These are phyloP conservation scores for Psophia crepitans DNA, from an alignment of 2,113 vertebrate genomes.

Conservation along the genomic window DNA sequence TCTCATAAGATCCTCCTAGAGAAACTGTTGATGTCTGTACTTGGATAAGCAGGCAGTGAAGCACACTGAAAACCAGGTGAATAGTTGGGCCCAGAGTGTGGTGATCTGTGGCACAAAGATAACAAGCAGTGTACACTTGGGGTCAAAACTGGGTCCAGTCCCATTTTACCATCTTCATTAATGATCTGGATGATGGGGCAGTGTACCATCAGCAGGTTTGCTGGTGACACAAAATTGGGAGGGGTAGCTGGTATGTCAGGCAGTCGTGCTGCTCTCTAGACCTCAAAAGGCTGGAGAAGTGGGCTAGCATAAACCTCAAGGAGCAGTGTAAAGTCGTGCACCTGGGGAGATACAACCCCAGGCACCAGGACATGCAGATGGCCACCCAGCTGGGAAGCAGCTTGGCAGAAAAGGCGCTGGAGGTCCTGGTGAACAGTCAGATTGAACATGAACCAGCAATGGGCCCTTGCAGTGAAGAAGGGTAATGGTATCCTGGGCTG, in stretches of 20 bases:
- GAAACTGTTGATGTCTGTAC: not conserved
- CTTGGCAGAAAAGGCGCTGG: not conserved
- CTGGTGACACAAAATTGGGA: not conserved
- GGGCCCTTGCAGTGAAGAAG: not conserved
- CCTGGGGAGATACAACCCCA: not conserved
- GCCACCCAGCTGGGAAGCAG: not conserved
- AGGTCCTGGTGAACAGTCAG: not conserved
- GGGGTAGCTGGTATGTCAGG: not conserved
- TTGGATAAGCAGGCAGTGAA: not conserved
- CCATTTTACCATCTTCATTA: not conserved
- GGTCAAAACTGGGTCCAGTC: not conserved
- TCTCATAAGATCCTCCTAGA: not conserved
- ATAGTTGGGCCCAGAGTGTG: accelerated
- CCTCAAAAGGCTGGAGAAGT: not conserved
- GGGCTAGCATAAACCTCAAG: not conserved
- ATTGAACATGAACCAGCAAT: not conserved
- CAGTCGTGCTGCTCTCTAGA: not conserved
- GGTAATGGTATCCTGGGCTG: not conserved
- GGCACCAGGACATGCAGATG: not conserved
- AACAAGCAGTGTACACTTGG: not conserved
- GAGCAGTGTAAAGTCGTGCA: not conserved
- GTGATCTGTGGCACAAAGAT: not conserved
- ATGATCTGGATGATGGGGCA: not conserved
- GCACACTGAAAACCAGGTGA: not conserved
- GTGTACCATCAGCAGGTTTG: not conserved